Base-by-base conservation (phyloP, 2,797 vertebrate genomes). In the Gymnothorax reevesii region DNA sequence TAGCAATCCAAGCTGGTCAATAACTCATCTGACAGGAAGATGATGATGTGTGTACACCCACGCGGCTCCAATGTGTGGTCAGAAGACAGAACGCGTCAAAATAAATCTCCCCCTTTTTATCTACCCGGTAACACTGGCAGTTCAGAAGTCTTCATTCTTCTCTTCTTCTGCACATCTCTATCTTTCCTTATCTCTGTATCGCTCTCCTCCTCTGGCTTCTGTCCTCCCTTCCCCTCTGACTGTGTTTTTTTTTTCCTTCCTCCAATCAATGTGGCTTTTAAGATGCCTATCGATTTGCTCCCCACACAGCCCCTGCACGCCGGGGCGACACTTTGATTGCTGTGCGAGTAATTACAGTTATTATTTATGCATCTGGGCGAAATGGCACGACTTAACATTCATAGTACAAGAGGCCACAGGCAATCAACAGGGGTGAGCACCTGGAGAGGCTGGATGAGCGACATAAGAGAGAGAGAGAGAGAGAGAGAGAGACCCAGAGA, bases 281-380 rank as follows among this genome's bases (percentile, higher is more conserved):
- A 96, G 95, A 96, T 96, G 95, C 95, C 95, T 95, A 96, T 96
- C 95, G 95, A 96, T 96, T 96, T 95, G 95, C 94, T 95, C 95
- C 95, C 92, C 93, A 95, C 95, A 96, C 95, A 95, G 95, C 93
- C 94, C 94, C 94, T 91, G 93, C 89, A 92, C 92, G 93, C 94
- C 89, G 93, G 95, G 95, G 95, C 95, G 95, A 96, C 95, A 95
- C 95, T 96, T 96, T 96, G 95, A 96, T 96, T 96, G 96, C 95
- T 95, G 95, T 94, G 94, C 95, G 94, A 95, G 96, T 96, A 96
- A 96, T 96, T 96, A 96, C 95, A 95, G 95, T 96, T 96, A 96
- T 96, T 96, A 96, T 96, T 96, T 96, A 96, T 96, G 95, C 95
- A 96, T 96, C 95, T 96, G 95, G 95, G 95, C 95, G 93, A 96